These are phyloP conservation scores for Rhinoraja longicauda DNA, from an alignment of 2,797 vertebrate genomes.

Conservation along the genomic window DNA sequence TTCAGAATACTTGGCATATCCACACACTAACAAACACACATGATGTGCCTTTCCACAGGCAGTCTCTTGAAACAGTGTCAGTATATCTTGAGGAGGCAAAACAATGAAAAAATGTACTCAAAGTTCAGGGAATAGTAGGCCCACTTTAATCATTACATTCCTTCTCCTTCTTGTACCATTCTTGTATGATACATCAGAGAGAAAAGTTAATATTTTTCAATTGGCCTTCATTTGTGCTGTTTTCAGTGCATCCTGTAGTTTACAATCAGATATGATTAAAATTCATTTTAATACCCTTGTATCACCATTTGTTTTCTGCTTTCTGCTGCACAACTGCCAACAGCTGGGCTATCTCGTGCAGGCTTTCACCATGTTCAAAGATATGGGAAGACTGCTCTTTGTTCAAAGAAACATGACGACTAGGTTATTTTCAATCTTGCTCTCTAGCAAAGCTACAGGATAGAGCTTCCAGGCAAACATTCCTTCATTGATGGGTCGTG, in stretches of 20 bases:
- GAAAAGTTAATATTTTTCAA: not conserved
- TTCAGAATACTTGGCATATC: not conserved
- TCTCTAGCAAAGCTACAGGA: too few relatives aligned
- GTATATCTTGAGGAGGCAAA: not conserved
- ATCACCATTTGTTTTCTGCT: too few relatives aligned
- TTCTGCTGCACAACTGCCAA: too few relatives aligned
- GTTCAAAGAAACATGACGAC: too few relatives aligned
- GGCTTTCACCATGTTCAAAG: too few relatives aligned
- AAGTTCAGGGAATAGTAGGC: not conserved
- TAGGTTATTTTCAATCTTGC: too few relatives aligned
- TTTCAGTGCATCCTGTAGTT: constrained; percentile 8
- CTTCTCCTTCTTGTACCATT: not conserved
- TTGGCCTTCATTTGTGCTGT: not conserved
- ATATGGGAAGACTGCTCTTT: too few relatives aligned
- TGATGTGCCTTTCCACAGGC: not conserved
- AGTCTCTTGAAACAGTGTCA: not conserved
- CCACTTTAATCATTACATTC: not conserved
- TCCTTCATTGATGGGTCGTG: too few relatives aligned
- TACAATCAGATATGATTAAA: not conserved
- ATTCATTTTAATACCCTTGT: not conserved
- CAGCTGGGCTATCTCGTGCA: too few relatives aligned
- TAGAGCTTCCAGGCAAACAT: too few relatives aligned
- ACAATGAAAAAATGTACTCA: not conserved
- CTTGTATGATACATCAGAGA: not conserved
- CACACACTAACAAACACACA: not conserved